A percentile compares a stretch with the other conserved stretches of the same genome.
These are phyloP conservation scores for Sisor rabdophorus DNA, from an alignment of 2,113 vertebrate species.

Conservation along the genomic window DNA sequence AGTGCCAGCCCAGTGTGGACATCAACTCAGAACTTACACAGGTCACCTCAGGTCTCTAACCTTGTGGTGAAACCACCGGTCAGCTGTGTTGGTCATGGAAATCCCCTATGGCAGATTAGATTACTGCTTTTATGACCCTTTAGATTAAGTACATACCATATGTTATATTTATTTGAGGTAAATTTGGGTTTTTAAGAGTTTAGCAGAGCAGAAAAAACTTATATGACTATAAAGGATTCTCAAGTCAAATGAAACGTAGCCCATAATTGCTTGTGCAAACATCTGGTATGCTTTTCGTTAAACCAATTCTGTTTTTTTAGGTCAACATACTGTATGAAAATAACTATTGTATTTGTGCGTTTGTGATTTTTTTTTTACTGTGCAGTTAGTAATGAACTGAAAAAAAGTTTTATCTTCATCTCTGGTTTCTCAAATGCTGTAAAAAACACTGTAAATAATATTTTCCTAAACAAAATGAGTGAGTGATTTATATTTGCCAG, in stretches of 20 bases:
- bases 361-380: neutral
- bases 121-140: too few species aligned
- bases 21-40: slow-evolving; percentile 78
- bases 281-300: neutral
- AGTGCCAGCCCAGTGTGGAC: slow-evolving; percentile 67
- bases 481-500: slow-evolving; percentile 22
- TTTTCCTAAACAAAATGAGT: slow-evolving; percentile 24
- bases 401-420: neutral
- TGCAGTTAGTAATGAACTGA: slow-evolving; percentile 2
- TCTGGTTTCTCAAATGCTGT: neutral
- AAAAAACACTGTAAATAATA: slow-evolving; percentile 26
- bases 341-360: slow-evolving; percentile 3
- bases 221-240: neutral
- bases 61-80: slow-evolving; percentile 15
- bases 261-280: neutral
- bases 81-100: slow-evolving; percentile 1
- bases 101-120: neutral
- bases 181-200: neutral
- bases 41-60: slow-evolving; percentile 70
- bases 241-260: neutral
- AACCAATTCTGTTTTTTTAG: slow-evolving; percentile 1
- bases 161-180: neutral
- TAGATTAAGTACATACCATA: neutral
- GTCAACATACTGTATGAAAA: neutral
- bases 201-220: neutral